These are phyloP conservation scores for Sebastes wilsoni DNA, from an alignment of 2,797 vertebrate species.

Conservation along the genomic window DNA sequence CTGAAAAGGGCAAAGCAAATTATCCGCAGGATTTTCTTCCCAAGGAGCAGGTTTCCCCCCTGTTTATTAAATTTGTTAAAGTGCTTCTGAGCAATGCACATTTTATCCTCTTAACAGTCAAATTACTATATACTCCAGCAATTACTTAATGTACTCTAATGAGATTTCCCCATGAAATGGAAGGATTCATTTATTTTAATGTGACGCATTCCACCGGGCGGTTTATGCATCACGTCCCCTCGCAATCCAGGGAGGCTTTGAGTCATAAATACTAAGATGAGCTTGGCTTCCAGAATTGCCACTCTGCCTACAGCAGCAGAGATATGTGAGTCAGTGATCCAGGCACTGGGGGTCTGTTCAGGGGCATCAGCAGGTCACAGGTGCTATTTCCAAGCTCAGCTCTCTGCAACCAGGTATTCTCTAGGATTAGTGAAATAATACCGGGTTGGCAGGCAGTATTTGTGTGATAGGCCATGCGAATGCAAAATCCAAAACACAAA, in stretches of 20 bases:
- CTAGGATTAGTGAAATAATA: slow-evolving; percentile 61
- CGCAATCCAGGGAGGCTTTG: slow-evolving; percentile 53
- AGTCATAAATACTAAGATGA: slow-evolving; percentile 79
- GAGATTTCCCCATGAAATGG: slow-evolving; percentile 85
- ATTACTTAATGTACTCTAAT: slow-evolving; percentile 90
- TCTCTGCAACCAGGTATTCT: slow-evolving; percentile 47
- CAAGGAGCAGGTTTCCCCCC: slow-evolving; percentile 64
- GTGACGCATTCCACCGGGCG: slow-evolving; percentile 75
- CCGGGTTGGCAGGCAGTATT: slow-evolving; percentile 18
- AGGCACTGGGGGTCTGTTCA: slow-evolving; percentile 37
- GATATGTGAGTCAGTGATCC: slow-evolving; percentile 58
- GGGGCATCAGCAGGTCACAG: slow-evolving; percentile 55
- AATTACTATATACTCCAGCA: slow-evolving; percentile 87
- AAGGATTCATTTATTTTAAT: slow-evolving; percentile 88
- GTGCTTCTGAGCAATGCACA: slow-evolving; percentile 85
- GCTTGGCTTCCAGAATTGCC: slow-evolving; percentile 50
- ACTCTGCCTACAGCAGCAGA: slow-evolving; percentile 49
- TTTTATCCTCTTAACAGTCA: slow-evolving; percentile 89
- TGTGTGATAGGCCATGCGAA: not conserved
- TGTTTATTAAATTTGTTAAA: slow-evolving; percentile 87
- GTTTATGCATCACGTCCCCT: slow-evolving; percentile 72
- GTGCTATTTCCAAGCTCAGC: slow-evolving; percentile 42
- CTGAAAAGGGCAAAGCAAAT: slow-evolving; percentile 69
- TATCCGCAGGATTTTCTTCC: slow-evolving; percentile 70
- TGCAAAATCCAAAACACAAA: slow-evolving; percentile 11